Percentiles rank a stretch among this genome's conserved stretches.
Conservation (phyloP, 2,113 vertebrate genomes). For the Lates calcarifer region DNA sequence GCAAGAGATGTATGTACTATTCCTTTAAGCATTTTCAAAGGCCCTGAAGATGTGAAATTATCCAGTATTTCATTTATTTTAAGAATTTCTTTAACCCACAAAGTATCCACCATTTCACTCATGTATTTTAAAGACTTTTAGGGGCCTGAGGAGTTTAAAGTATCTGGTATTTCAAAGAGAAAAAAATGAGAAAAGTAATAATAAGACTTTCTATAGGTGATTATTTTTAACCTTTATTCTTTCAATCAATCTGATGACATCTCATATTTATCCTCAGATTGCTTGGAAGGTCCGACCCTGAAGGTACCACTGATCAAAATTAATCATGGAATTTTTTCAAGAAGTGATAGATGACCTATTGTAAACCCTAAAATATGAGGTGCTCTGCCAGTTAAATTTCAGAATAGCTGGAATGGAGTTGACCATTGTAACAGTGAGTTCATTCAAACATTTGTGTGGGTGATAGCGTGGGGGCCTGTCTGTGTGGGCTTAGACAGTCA, state of each 20-base stretch:
- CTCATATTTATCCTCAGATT: background rate
- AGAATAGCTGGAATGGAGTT: background rate
- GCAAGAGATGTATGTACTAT: no score
- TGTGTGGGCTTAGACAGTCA: slow-evolving; percentile 12
- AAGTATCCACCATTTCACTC: no score
- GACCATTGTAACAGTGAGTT: slow-evolving; percentile 9
- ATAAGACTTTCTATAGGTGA: background rate
- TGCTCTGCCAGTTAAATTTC: background rate
- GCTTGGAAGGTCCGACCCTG: background rate
- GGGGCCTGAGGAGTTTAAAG: no score
- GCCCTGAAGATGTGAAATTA: no score
- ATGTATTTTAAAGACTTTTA: no score
- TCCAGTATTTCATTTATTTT: no score
- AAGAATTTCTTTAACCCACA: no score
- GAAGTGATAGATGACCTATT: background rate
- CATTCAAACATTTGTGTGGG: slow-evolving; percentile 36
- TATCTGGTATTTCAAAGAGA: background rate
- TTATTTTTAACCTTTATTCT: no score
- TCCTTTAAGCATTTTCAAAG: no score
- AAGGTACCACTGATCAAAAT: background rate
- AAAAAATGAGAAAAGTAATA: background rate
- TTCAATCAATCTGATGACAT: background rate
- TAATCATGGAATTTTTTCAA: background rate
- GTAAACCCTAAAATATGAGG: background rate
- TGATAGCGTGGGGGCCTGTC: slow-evolving; percentile 18